Percentiles rank a stretch among this genome's conserved stretches.
Evolutionary conservation across 2,797 vertebrate genomes (phyloP).

Genomic region (Sebastolobus alascanus): DNA sequence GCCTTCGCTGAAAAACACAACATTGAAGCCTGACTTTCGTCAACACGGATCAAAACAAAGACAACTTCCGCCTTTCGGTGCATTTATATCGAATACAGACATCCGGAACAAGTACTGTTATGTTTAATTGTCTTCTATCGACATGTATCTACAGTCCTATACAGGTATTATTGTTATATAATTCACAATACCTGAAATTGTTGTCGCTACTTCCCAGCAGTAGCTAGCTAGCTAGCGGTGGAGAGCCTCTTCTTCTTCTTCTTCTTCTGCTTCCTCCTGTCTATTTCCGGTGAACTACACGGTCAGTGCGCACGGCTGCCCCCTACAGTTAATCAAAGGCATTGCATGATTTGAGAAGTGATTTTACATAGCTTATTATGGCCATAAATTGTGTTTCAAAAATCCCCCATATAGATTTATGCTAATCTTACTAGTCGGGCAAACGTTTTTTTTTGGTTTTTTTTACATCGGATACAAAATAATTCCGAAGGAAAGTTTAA

Average conservation of each 20-base stretch:
- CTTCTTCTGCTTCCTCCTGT: neutral
- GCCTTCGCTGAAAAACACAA: slow-evolving; percentile 76
- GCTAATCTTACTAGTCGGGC: neutral
- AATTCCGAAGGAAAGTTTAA: neutral
- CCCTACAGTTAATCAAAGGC: neutral
- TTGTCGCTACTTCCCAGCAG: slow-evolving; percentile 71
- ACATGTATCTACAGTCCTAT: neutral
- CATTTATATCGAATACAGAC: slow-evolving; percentile 1
- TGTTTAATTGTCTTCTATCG: neutral
- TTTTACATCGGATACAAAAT: neutral
- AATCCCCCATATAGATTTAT: neutral
- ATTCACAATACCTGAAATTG: slow-evolving; percentile 66
- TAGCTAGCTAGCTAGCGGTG: slow-evolving; percentile 70
- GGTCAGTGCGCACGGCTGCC: slow-evolving; percentile 8
- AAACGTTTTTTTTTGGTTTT: neutral
- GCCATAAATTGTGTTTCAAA: neutral
- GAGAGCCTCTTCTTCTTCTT: slow-evolving; percentile 32
- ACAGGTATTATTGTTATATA: neutral
- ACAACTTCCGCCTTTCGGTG: slow-evolving; percentile 1
- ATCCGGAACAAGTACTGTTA: accelerated
- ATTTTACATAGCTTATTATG: neutral
- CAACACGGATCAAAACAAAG: slow-evolving; percentile 72
- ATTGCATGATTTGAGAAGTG: neutral
- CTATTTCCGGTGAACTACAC: slow-evolving; percentile 35
- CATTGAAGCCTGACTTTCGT: slow-evolving; percentile 71